Conservation (phyloP, 2,888 invertebrate genomes). For the Chrysomela aeneicollis region DNA sequence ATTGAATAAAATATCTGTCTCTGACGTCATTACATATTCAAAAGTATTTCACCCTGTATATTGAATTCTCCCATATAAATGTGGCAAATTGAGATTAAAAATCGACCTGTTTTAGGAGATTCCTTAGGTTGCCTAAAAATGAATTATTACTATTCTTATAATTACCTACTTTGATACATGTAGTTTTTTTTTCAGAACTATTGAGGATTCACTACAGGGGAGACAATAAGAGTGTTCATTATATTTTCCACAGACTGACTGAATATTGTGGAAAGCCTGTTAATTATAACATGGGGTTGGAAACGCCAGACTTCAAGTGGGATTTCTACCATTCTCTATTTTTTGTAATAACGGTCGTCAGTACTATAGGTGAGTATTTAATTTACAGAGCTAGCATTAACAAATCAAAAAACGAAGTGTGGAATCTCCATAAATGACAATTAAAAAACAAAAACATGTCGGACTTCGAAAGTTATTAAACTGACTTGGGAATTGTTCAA, state of each 20-base stretch:
- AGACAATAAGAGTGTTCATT: constrained; percentile 65
- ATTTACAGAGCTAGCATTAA: not conserved
- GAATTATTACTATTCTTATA: no score
- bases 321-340: constrained; percentile 92
- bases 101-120: not conserved
- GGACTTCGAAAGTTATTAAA: no score
- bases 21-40: no score
- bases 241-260: constrained; percentile 69
- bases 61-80: no score
- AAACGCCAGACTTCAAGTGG: constrained; percentile 75
- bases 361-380: constrained; percentile 80
- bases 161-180: constrained; percentile 18
- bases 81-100: no score
- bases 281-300: constrained; percentile 68
- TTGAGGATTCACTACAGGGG: constrained; percentile 67
- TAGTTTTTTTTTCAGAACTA: constrained; percentile 65
- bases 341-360: constrained; percentile 90
- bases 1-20: no score
- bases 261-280: constrained; percentile 81
- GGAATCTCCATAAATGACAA: no score
- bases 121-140: no score
- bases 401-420: no score
- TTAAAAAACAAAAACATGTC: no score
- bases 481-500: no score
- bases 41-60: no score